Conservation (phyloP, 2,888 invertebrate species). For the Tipula lateralis region DNA sequence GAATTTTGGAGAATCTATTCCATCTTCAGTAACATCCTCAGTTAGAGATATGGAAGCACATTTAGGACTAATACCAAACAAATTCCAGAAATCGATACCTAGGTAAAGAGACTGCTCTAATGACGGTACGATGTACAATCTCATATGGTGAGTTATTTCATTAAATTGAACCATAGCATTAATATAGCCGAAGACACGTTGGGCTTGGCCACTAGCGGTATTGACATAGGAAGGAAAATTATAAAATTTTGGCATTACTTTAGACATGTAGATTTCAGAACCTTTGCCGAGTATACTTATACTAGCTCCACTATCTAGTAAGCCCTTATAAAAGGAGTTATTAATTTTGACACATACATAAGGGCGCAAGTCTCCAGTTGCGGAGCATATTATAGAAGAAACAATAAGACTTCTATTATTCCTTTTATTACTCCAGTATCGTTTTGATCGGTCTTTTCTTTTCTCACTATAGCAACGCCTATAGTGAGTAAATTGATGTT, state of each 20-base stretch:
- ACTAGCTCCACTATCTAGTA: not conserved
- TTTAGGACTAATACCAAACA: no score
- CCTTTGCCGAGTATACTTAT: not conserved
- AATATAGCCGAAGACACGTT: not conserved
- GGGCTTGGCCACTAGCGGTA: not conserved
- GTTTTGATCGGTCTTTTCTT: no score
- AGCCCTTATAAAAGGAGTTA: not conserved
- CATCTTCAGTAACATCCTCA: no score
- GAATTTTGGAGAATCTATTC: no score
- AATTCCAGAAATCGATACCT: not conserved
- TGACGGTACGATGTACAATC: not conserved
- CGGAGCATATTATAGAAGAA: not conserved
- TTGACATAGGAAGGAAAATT: not conserved
- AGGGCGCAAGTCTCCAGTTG: not conserved
- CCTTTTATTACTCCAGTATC: no score
- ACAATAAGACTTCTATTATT: no score
- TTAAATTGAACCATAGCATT: not conserved
- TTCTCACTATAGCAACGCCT: no score
- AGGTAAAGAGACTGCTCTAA: not conserved
- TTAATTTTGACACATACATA: not conserved
- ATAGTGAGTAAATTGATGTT: no score
- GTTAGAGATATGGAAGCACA: no score
- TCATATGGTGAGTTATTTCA: not conserved
- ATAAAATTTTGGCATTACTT: not conserved
- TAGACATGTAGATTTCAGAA: not conserved